Conservation (phyloP, 1,140 invertebrate genomes). For the Drosophila erecta region DNA sequence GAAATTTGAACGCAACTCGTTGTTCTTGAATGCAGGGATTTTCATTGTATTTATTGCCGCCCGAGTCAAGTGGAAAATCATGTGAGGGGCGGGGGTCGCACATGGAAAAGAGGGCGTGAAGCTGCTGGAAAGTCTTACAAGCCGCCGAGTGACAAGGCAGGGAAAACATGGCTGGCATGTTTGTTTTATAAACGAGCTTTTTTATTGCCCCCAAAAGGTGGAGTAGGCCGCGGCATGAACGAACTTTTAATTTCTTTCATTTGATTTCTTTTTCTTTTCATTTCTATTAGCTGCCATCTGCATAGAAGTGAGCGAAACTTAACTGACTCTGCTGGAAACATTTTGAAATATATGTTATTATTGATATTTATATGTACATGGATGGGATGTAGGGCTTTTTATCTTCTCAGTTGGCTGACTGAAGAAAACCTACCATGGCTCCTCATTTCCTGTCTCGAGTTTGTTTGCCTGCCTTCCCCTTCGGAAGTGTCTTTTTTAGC, state of each 20-base stretch:
- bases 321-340: no score
- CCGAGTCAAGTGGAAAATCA: constrained; percentile 12
- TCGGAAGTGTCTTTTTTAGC: constrained; percentile 50
- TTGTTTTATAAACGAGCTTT: constrained; percentile 77
- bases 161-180: constrained; percentile 54
- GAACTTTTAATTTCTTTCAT: background rate
- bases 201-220: constrained; percentile 65
- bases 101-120: constrained; percentile 23
- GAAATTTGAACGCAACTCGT: constrained; percentile 12
- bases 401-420: constrained; percentile 2
- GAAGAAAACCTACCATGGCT: constrained; percentile 4
- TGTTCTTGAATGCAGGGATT: constrained; percentile 13
- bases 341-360: background rate
- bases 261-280: no score
- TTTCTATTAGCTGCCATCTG: no score
- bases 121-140: constrained; percentile 53
- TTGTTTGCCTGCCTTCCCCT: constrained; percentile 42
- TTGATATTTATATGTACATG: background rate
- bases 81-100: background rate
- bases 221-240: background rate
- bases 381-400: background rate
- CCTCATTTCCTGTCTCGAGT: constrained; percentile 49
- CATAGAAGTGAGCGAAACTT: background rate
- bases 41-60: constrained; percentile 42
- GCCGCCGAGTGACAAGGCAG: constrained; percentile 66